phyloP scores from a whole-genome alignment of 92 coral and sea anemone species.

The Porites evermanni region DNA sequence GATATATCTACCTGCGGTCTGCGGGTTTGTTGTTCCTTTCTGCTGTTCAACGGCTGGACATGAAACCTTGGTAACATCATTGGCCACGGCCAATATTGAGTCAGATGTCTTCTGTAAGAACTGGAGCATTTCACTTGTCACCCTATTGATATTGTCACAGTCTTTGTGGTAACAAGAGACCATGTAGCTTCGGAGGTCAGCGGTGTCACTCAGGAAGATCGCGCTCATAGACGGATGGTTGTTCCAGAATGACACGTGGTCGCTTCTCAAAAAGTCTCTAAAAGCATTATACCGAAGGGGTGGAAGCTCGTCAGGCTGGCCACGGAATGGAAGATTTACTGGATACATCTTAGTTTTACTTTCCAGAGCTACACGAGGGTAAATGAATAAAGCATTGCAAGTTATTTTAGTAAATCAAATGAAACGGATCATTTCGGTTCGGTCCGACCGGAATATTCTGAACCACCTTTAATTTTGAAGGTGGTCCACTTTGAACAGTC shows the following conservation, averaged over 20 bases:
- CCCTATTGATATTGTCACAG: conserved; percentile 57
- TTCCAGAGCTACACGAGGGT: neutral
- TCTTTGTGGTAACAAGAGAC: conserved; percentile 60
- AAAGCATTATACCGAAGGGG: rapidly evolving
- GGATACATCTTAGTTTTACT: conserved; percentile 8
- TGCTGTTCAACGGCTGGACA: neutral
- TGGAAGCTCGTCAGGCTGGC: conserved; percentile 12
- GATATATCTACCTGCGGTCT: neutral
- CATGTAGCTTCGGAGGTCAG: conserved; percentile 70
- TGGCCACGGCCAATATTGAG: conserved; percentile 54
- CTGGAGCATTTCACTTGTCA: conserved; percentile 50
- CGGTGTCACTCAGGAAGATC: conserved; percentile 75
- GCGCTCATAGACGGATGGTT: conserved; percentile 52
- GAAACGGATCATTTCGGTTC: no score
- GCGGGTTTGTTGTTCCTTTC: neutral
- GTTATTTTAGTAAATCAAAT: no score
- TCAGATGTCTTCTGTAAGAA: conserved; percentile 64
- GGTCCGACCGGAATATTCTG: no score
- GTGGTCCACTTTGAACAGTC: no score
- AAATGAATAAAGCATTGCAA: neutral
- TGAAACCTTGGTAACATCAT: conserved; percentile 35
- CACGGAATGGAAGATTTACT: conserved; percentile 45
- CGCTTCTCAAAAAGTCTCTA: conserved; percentile 64
- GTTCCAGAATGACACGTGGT: conserved; percentile 69
- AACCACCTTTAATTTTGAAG: no score